Base-by-base conservation (phyloP, 2,888 invertebrate species). In the Octodonta nipae region DNA sequence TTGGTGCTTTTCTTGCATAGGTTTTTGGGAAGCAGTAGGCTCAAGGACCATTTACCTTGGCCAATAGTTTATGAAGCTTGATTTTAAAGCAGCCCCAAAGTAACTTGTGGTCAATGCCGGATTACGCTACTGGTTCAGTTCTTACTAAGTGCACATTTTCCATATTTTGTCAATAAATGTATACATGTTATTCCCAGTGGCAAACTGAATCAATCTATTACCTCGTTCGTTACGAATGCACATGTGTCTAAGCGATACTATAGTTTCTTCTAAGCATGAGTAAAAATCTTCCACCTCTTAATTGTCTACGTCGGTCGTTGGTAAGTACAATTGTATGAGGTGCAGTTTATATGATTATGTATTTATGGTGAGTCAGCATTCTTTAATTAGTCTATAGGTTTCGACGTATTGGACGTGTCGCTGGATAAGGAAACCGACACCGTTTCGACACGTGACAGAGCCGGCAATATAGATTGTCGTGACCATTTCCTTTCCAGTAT, bases 311-410 rank as follows among this genome's bases (percentile, higher is more conserved):
- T 20, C 20, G n/a, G 20, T 20, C 6, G 20, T 20, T 20, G 20
- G n/a, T 20, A 20, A n/a, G n/a, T 20, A 20, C 20, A 20, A 6
- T 20, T 20, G 20, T 20, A 20, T 20, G 6, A 20, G 6, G 20
- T 20, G 20, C n/a, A 20, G 20, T 20, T 20, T 20, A n/a, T 20
- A n/a, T n/a, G 20, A n/a, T 20, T 20, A 7, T 7, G n/a, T 20
- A n/a, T 20, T 20, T 20, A 20, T 20, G 20, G 20, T 20, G 20
- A 20, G 20, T 20, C 20, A 20, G 20, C 20, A 20, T 20, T 20
- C 20, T 20, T 20, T 20, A 20, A 20, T 20, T 20, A n/a, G 20
- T 20, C 20, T 20, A n/a, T 20, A 20, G 20, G 6, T 7, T n/a
- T 20, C n/a, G 20, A 20, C 20, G n/a, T n/a, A 20, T 20, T 20